Percentiles rank a stretch among this genome's conserved stretches.
These are phyloP conservation scores for Aethes cnicana DNA, from an alignment of 2,888 invertebrate genomes.

Conservation along the genomic window DNA sequence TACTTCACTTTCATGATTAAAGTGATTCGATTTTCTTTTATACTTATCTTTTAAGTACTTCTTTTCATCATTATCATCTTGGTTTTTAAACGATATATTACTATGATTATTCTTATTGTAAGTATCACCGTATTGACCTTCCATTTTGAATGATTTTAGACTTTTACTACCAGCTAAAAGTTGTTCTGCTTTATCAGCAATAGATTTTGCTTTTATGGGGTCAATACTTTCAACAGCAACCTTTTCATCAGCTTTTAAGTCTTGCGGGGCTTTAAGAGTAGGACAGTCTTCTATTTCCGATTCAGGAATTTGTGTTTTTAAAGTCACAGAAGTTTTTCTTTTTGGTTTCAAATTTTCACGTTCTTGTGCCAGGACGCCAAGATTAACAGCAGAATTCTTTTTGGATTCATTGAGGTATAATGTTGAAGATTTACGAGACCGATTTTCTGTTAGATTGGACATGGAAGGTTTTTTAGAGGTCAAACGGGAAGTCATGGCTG, in stretches of 20 bases:
- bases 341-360: constrained; percentile 64
- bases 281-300: constrained; percentile 79
- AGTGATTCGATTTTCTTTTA: constrained; percentile 79
- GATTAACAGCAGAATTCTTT: constrained; percentile 68
- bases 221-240: constrained; percentile 67
- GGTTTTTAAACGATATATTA: constrained; percentile 63
- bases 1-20: constrained; percentile 83
- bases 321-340: constrained; percentile 65
- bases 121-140: constrained; percentile 66
- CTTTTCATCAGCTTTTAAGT: constrained; percentile 78
- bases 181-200: constrained; percentile 66
- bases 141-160: constrained; percentile 69
- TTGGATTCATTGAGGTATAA: constrained; percentile 77
- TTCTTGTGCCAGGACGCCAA: constrained; percentile 61
- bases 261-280: constrained; percentile 75
- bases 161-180: constrained; percentile 64
- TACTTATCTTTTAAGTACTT: constrained; percentile 71
- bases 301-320: constrained; percentile 69
- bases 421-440: constrained; percentile 72
- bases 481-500: constrained; percentile 69
- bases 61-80: constrained; percentile 68
- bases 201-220: constrained; percentile 64
- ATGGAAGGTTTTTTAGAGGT: constrained; percentile 75
- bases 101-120: constrained; percentile 70
- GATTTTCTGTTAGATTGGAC: constrained; percentile 70